Percentiles rank a stretch among this genome's conserved stretches.
Conservation (phyloP, 2,888 invertebrate genomes). For the Terebella lapidaria region DNA sequence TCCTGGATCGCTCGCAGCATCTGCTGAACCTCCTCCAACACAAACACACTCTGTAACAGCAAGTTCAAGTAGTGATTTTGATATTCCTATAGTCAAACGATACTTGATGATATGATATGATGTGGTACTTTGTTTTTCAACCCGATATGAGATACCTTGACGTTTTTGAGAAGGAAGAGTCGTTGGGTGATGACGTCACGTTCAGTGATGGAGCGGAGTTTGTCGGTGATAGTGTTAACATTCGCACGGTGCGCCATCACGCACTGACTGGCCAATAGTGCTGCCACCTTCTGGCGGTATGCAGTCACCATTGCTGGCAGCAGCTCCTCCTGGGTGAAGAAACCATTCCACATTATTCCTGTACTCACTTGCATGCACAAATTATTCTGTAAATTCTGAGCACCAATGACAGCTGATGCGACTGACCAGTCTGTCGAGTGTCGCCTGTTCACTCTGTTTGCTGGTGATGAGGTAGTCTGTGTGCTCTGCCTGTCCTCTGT, state of each 20-base stretch:
- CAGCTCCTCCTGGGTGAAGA: too few species aligned
- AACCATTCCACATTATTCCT: too few species aligned
- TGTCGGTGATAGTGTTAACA: neutral
- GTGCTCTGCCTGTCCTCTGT: neutral
- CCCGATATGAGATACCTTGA: neutral
- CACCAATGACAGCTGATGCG: too few species aligned
- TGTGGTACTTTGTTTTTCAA: neutral
- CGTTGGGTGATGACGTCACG: neutral
- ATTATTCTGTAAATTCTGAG: too few species aligned
- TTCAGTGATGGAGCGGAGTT: neutral
- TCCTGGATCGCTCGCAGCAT: conserved; percentile 28
- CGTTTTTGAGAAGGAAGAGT: neutral
- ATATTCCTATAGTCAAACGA: too few species aligned
- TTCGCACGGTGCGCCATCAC: neutral
- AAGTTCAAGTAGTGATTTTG: too few species aligned
- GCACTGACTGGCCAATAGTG: neutral
- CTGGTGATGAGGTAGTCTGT: neutral
- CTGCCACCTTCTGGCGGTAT: neutral
- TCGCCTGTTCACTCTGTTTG: neutral
- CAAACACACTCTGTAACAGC: conserved; percentile 10
- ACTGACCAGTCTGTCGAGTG: neutral
- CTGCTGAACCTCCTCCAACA: conserved; percentile 14
- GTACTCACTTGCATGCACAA: too few species aligned
- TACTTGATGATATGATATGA: too few species aligned
- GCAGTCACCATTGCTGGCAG: neutral